These are phyloP conservation scores for Hypena proboscidalis DNA, from an alignment of 2,888 invertebrate genomes.

Conservation along the genomic window DNA sequence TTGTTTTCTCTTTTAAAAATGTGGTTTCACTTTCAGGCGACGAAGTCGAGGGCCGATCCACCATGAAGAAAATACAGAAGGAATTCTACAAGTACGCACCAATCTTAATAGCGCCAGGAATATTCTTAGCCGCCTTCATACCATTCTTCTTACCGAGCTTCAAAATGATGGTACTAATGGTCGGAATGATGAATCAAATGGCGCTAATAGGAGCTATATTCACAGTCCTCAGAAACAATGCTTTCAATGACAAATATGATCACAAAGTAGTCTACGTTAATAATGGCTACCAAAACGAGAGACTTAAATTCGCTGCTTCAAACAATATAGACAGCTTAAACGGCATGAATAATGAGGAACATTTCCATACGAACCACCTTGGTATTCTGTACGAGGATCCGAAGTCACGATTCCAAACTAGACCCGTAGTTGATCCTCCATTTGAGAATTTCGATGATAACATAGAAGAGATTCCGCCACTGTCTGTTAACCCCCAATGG, in stretches of 20 bases:
- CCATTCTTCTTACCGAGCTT: constrained; percentile 89
- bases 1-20: too few species aligned
- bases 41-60: constrained; percentile 52
- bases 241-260: constrained; percentile 81
- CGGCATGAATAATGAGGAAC: constrained; percentile 39
- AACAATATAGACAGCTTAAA: too few species aligned
- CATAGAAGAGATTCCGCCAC: constrained; percentile 43
- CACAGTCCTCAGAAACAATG: constrained; percentile 84
- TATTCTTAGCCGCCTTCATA: constrained; percentile 87
- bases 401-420: constrained; percentile 6
- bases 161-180: constrained; percentile 87
- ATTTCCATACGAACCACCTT: constrained; percentile 37
- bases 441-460: constrained; percentile 40
- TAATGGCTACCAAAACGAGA: constrained; percentile 83
- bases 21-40: constrained; percentile 59
- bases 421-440: constrained; percentile 5
- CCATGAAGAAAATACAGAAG: constrained; percentile 69
- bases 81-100: constrained; percentile 77
- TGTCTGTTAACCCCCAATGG: constrained; percentile 32
- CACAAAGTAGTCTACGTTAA: constrained; percentile 86
- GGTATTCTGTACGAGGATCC: constrained; percentile 30
- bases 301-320: constrained; percentile 40
- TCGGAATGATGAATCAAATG: constrained; percentile 88
- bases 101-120: constrained; percentile 85
- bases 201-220: constrained; percentile 87